Percentiles rank a stretch among this genome's conserved stretches.
Conservation (phyloP, 2,113 vertebrate genomes). For the Epinephelus fuscoguttatus region DNA sequence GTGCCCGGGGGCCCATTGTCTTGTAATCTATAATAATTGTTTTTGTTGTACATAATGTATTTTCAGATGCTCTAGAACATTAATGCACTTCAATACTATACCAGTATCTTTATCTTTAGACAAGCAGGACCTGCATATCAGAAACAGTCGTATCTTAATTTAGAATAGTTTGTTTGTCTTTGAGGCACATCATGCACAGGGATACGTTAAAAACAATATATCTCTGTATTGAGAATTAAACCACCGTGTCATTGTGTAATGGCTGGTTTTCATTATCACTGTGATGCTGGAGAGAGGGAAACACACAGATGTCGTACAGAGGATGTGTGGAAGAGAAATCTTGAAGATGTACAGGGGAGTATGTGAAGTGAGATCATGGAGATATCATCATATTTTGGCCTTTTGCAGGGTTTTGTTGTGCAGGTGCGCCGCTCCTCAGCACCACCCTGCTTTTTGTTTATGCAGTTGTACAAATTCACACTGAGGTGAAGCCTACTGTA, state of each 20-base stretch:
- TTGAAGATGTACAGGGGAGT: background rate
- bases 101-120: background rate
- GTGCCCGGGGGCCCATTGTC: no score
- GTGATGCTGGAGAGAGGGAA: slow-evolving; percentile 57
- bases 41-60: background rate
- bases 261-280: slow-evolving; percentile 68
- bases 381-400: slow-evolving; percentile 46
- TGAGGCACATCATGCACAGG: slow-evolving; percentile 31
- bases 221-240: slow-evolving; percentile 44
- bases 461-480: slow-evolving; percentile 11
- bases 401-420: slow-evolving; percentile 27
- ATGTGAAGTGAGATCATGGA: slow-evolving; percentile 8
- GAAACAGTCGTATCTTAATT: slow-evolving; percentile 18
- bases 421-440: background rate
- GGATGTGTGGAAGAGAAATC: background rate
- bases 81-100: background rate
- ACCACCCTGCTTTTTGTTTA: slow-evolving; percentile 25
- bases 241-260: slow-evolving; percentile 31
- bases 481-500: slow-evolving; percentile 23
- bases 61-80: slow-evolving; percentile 16
- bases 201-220: background rate
- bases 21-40: no score
- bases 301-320: slow-evolving; percentile 23
- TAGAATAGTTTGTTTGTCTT: slow-evolving; percentile 32
- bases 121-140: slow-evolving; percentile 35